phyloP scores from a whole-genome alignment of 2,113 vertebrate genomes.

The Eurypyga helias region DNA sequence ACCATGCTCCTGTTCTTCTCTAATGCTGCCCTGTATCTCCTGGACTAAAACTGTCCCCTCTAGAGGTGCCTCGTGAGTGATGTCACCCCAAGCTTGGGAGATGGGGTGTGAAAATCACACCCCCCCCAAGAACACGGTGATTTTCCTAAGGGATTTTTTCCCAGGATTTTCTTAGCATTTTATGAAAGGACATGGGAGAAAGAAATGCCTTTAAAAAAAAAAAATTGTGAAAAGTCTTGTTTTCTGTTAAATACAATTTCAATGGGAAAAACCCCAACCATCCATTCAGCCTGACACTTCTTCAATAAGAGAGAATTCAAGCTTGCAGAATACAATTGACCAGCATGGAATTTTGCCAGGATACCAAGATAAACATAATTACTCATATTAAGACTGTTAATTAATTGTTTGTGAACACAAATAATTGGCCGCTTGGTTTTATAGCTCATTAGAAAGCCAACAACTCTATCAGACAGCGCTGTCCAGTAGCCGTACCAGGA shows the following conservation, averaged over 20 bases:
- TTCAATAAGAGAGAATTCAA: neutral
- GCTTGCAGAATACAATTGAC: slow-evolving; percentile 17
- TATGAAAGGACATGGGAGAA: neutral
- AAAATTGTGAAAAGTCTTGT: neutral
- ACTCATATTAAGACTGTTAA: slow-evolving; percentile 39
- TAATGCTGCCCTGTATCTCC: neutral
- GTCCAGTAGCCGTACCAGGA: neutral
- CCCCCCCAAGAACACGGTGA: accelerated
- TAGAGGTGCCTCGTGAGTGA: no score
- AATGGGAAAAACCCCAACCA: neutral
- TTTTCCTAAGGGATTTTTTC: neutral
- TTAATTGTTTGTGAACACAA: slow-evolving; percentile 44
- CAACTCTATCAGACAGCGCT: neutral
- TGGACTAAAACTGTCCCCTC: neutral
- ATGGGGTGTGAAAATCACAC: neutral
- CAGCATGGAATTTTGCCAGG: slow-evolving; percentile 28
- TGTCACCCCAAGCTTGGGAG: neutral
- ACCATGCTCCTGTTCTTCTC: neutral
- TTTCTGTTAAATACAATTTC: neutral
- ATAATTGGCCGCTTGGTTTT: slow-evolving; percentile 6
- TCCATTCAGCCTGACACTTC: neutral
- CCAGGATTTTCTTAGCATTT: neutral
- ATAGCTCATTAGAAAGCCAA: neutral
- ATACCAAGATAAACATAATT: slow-evolving; percentile 48
- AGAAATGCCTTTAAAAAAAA: neutral